These are phyloP conservation scores for Thyatira batis DNA, from an alignment of 2,888 invertebrate genomes.

Conservation along the genomic window DNA sequence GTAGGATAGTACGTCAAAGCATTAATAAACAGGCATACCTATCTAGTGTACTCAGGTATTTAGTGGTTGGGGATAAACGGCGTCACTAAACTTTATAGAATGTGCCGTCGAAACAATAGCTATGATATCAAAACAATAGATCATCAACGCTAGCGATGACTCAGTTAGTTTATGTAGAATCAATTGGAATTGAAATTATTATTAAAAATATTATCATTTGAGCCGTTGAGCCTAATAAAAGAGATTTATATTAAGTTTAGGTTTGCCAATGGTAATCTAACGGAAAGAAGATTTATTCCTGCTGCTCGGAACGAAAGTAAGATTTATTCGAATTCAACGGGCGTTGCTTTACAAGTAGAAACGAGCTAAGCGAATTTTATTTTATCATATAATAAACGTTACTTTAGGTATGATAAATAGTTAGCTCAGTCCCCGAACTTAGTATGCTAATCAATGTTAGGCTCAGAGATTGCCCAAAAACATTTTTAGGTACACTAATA, in stretches of 20 bases:
- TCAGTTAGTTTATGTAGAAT: background rate
- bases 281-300: background rate
- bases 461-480: too few species aligned
- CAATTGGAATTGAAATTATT: background rate
- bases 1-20: too few species aligned
- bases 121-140: conserved; percentile 35
- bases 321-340: background rate
- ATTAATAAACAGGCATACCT: too few species aligned
- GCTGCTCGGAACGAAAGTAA: background rate
- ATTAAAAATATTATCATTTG: background rate
- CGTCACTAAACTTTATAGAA: background rate
- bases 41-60: background rate
- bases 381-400: background rate
- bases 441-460: too few species aligned
- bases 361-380: background rate
- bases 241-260: background rate
- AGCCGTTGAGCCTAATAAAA: background rate
- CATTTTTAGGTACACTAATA: too few species aligned
- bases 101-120: conserved; percentile 16
- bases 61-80: too few species aligned
- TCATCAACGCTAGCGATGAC: conserved; percentile 17
- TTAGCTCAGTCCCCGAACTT: background rate
- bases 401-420: background rate
- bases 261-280: background rate
- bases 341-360: background rate